phyloP scores from a whole-genome alignment of 2,888 invertebrate species.

The Meiosimyza decipiens region DNA sequence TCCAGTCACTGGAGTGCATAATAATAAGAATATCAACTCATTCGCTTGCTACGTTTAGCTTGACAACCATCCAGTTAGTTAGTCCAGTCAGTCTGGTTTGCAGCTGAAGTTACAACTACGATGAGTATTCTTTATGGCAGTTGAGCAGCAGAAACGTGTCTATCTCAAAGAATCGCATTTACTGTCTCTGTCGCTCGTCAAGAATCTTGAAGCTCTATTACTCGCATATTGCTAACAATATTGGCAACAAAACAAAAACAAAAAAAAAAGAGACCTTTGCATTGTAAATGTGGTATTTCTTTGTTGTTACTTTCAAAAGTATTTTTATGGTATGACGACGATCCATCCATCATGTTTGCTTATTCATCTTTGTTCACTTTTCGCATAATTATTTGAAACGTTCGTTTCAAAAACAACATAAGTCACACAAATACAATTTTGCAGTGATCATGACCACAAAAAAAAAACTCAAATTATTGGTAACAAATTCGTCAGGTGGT shows the following conservation, averaged over 20 bases:
- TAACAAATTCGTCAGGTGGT: not conserved
- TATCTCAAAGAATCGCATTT: not conserved
- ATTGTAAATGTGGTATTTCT: constrained; percentile 1
- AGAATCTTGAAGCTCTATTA: constrained; percentile 4
- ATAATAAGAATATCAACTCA: constrained; percentile 27
- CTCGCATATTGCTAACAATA: constrained; percentile 24
- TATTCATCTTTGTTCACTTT: not conserved
- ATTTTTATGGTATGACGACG: constrained; percentile 17
- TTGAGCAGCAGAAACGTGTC: constrained; percentile 6
- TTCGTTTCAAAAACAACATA: too few species aligned
- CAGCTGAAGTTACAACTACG: constrained; percentile 39
- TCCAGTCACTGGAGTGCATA: constrained; percentile 43
- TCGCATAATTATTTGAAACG: constrained; percentile 9
- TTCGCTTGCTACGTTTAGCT: constrained; percentile 3
- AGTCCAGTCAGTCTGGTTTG: constrained; percentile 9
- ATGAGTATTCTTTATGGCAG: not conserved
- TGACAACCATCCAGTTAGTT: too few species aligned
- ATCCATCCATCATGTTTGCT: not conserved
- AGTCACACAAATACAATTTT: too few species aligned
- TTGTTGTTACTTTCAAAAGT: not conserved
- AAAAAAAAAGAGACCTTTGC: constrained; percentile 1
- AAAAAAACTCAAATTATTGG: not conserved
- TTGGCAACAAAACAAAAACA: constrained; percentile 17
- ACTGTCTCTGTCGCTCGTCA: not conserved
- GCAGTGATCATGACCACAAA: not conserved